Base-by-base conservation (phyloP, 2,797 vertebrate genomes). In the Pelobates cultripes region DNA sequence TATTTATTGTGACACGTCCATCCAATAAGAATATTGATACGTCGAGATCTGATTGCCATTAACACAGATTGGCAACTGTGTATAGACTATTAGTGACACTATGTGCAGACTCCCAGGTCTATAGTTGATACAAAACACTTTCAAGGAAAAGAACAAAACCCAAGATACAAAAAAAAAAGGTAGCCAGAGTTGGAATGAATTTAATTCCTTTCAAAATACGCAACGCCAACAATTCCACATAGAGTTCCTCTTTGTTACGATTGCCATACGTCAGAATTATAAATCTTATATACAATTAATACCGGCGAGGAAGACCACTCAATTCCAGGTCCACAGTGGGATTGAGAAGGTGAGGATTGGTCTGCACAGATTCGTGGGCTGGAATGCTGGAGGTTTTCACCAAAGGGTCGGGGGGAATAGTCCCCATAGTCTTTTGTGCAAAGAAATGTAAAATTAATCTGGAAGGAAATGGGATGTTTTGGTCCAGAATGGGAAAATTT, bases 261-360 rank as follows among this genome's bases (percentile, higher is more conserved):
- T 61, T 51, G 66, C 66, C 41, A 63, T 45, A 47, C 41, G 0
- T 61, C 77, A 47, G 84, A 81, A 81, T 83, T 57, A 83, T 15
- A 77, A 2, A 86, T 87, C 87, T 89, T 93, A 93, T 90, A 84
- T 88, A 91, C 90, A 92, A 63, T 86, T 3, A 13, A 57, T 1
- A 4, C 71, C 68, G 80, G 79, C 73, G 1, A 47, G 55, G 79
- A 67, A 73, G 76, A 51, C 85, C 69, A 0, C 43, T 15, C 43
- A 77, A 7, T 8, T 43, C 73, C 80, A 17, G 43, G 41, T 51
- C 70, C 40, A n/a, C 28, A 15, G 17, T 17, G 14, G 45, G n/a
- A 10, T 13, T 61, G 44, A 42, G 61, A 43, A 51, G 12, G 43
- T 4, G 44, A n/a, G 14, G 75, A 77, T 7, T 40, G 63, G 64